Conservation (phyloP, 30 jellyfish, hydroid and myxozoan species). For the Hydractinia symbiolongicarpus region DNA sequence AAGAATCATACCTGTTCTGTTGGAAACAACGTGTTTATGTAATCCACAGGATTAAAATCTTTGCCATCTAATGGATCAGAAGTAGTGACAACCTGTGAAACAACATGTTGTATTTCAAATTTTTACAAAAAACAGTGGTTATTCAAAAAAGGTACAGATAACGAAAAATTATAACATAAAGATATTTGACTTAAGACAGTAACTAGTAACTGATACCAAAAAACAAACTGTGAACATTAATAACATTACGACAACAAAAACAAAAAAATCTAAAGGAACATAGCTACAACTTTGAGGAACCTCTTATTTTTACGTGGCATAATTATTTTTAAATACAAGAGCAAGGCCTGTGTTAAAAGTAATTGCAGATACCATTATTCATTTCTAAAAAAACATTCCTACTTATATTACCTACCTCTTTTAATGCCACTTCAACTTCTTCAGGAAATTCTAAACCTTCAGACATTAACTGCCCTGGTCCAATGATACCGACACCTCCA, state of each 20-base stretch:
- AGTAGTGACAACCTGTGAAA: slow-evolving; percentile 63
- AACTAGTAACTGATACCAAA: background rate
- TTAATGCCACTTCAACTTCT: slow-evolving; percentile 83
- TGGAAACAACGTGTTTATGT: slow-evolving; percentile 82
- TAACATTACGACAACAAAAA: background rate
- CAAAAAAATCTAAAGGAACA: background rate
- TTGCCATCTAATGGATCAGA: slow-evolving; percentile 89
- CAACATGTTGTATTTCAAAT: background rate
- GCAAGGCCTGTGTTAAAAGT: no score
- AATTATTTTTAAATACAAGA: no score
- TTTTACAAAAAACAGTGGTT: background rate
- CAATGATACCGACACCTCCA: background rate
- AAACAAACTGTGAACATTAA: background rate
- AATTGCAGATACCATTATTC: no score
- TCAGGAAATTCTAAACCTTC: slow-evolving; percentile 66
- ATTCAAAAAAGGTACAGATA: background rate
- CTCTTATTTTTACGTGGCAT: no score
- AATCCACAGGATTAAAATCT: slow-evolving; percentile 94
- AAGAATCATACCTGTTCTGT: slow-evolving; percentile 84
- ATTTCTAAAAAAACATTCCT: no score
- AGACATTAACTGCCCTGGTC: background rate
- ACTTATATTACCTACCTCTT: slow-evolving; percentile 47
- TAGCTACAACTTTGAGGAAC: no score
- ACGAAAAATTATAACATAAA: background rate
- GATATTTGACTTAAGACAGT: background rate